Evolutionary conservation across 2,113 vertebrate species (phyloP).

Genomic region (Lophura nycthemera): DNA sequence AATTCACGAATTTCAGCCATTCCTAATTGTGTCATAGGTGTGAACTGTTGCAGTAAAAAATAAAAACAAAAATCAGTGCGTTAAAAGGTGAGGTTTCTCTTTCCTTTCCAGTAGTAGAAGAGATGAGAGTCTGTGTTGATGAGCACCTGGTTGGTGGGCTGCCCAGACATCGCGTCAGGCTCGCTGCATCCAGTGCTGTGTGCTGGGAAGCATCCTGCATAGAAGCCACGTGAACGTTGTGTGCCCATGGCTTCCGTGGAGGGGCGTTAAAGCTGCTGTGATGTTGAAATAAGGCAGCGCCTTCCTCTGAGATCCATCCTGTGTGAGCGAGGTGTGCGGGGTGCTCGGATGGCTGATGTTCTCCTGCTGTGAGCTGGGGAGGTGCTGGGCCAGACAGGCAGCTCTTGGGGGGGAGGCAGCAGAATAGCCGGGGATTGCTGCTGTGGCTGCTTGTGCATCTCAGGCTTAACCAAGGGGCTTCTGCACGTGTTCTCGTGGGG

Average conservation of each 20-base stretch:
- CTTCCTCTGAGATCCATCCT: not conserved
- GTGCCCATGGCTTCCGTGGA: not conserved
- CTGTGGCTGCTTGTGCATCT: not conserved
- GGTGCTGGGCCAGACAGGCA: not conserved
- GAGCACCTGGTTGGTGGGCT: not conserved
- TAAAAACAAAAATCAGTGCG: not conserved
- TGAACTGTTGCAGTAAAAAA: not conserved
- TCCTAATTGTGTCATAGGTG: not conserved
- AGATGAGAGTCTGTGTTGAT: not conserved
- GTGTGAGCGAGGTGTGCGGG: not conserved
- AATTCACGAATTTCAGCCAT: not conserved
- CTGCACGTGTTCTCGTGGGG: not conserved
- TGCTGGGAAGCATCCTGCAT: not conserved
- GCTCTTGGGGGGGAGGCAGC: not conserved
- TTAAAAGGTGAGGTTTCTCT: not conserved
- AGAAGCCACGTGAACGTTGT: not conserved
- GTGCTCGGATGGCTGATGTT: too few species aligned
- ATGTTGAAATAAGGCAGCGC: not conserved
- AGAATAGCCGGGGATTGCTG: not conserved
- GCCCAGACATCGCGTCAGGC: not conserved
- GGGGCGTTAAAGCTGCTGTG: not conserved
- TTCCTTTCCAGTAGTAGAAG: not conserved
- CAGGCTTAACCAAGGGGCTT: not conserved
- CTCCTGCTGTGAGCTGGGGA: not conserved
- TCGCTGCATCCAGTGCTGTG: not conserved